A percentile compares a stretch with the other conserved stretches of the same genome.
Evolutionary conservation across 2,797 vertebrate species (phyloP).

Genomic region (Myripristis jacobus): DNA sequence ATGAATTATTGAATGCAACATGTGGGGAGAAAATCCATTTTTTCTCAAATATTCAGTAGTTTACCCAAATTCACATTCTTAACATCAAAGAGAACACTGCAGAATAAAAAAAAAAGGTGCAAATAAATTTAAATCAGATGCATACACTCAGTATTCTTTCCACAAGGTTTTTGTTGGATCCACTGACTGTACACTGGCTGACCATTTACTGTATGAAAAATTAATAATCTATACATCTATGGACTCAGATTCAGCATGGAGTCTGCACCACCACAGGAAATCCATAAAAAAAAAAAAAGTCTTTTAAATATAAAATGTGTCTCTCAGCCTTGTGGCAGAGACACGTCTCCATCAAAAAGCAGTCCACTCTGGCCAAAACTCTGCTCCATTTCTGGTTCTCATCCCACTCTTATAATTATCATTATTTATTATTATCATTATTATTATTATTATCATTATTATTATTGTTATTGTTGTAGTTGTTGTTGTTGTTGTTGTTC

Average conservation of each 20-base stretch:
- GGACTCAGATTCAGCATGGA: slow-evolving; percentile 34
- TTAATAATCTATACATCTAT: slow-evolving; percentile 63
- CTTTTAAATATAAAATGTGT: slow-evolving; percentile 67
- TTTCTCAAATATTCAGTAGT: slow-evolving; percentile 60
- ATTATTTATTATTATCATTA: background rate
- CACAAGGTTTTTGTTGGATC: slow-evolving; percentile 48
- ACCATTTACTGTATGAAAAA: slow-evolving; percentile 66
- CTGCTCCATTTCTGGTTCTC: slow-evolving; percentile 34
- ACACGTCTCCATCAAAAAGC: slow-evolving; percentile 61
- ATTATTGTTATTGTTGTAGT: background rate
- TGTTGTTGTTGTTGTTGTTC: slow-evolving; percentile 10
- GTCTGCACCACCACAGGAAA: slow-evolving; percentile 64
- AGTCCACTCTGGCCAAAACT: slow-evolving; percentile 58
- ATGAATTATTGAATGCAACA: slow-evolving; percentile 50
- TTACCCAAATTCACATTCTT: slow-evolving; percentile 57
- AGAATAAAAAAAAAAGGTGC: slow-evolving; percentile 65
- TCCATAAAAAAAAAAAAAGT: slow-evolving; percentile 37
- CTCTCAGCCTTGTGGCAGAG: slow-evolving; percentile 39
- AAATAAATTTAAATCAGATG: slow-evolving; percentile 74
- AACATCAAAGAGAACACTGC: slow-evolving; percentile 61
- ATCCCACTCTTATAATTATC: slow-evolving; percentile 16
- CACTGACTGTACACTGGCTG: slow-evolving; percentile 58
- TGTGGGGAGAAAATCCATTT: slow-evolving; percentile 20
- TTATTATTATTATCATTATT: slow-evolving; percentile 5
- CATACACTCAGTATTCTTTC: slow-evolving; percentile 43